A percentile compares a stretch with the other conserved stretches of the same genome.
Conservation (phyloP, 2,888 invertebrate genomes). For the Stenodema calcarata region DNA sequence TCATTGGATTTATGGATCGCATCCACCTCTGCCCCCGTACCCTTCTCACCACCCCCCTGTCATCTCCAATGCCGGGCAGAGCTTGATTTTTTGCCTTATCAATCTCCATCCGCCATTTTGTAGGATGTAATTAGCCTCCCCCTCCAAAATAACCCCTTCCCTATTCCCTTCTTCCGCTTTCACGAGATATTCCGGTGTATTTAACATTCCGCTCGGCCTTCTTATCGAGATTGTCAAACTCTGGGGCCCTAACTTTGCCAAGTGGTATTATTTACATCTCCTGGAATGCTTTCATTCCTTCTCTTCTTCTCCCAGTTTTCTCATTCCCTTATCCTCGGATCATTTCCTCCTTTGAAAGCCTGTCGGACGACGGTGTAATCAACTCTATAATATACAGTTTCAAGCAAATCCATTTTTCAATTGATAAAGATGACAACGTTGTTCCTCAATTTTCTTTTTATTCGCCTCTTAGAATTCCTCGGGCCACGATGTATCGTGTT, state of each 20-base stretch:
- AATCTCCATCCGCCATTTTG: constrained; percentile 2
- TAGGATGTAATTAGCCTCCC: constrained; percentile 13
- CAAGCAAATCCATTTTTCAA: background rate
- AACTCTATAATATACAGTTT: background rate
- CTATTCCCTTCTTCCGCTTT: background rate
- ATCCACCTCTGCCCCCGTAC: background rate
- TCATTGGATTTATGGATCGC: constrained; percentile 1
- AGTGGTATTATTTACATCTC: constrained; percentile 15
- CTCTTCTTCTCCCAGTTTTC: background rate
- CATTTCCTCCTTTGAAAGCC: background rate
- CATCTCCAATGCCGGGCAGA: background rate
- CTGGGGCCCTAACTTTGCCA: background rate
- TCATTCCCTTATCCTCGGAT: background rate
- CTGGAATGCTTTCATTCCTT: constrained; percentile 8
- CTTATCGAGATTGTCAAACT: constrained; percentile 13
- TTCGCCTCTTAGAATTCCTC: background rate
- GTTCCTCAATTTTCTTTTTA: background rate
- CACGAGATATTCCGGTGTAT: constrained; percentile 17
- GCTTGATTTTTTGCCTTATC: background rate
- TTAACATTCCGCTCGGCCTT: constrained; percentile 20
- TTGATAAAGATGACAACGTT: background rate
- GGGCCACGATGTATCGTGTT: background rate
- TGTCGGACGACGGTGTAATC: background rate
- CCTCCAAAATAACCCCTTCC: background rate
- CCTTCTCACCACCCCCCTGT: background rate